Evolutionary conservation across 1,140 invertebrate species (phyloP).

Genomic region (Linepithema humile): DNA sequence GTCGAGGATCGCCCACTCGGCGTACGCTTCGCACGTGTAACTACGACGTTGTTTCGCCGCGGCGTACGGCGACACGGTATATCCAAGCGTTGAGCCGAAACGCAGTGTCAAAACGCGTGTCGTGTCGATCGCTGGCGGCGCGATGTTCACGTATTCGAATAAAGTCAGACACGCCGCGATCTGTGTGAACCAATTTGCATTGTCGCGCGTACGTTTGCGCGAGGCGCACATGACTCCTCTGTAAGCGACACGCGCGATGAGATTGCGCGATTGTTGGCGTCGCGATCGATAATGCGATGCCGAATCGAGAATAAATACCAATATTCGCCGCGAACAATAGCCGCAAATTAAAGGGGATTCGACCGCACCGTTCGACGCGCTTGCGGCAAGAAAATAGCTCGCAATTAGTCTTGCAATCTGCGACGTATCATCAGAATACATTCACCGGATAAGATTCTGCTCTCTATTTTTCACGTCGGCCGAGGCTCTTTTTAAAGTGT

Average conservation of each 20-base stretch:
- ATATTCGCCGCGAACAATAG: not conserved
- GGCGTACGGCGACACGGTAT: not conserved
- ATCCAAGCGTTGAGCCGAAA: not conserved
- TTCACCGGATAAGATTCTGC: not conserved
- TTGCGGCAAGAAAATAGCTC: not conserved
- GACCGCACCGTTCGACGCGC: not conserved
- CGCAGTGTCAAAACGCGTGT: not conserved
- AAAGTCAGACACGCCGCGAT: not conserved
- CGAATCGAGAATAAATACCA: slow-evolving; percentile 8
- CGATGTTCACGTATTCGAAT: not conserved
- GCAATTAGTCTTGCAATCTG: not conserved
- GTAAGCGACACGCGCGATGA: not conserved
- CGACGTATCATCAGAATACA: not conserved
- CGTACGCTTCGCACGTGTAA: not conserved
- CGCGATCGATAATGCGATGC: not conserved
- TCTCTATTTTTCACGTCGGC: not conserved
- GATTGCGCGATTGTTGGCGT: slow-evolving; percentile 11
- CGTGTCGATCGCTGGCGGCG: not conserved
- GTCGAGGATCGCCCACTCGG: not conserved
- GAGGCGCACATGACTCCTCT: slow-evolving; percentile 6
- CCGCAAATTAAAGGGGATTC: slow-evolving; percentile 5
- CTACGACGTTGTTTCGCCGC: slow-evolving; percentile 5
- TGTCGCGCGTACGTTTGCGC: not conserved
- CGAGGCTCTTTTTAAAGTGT: not conserved
- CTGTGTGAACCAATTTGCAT: slow-evolving; percentile 20